Percentiles rank a stretch among this genome's conserved stretches.
phyloP scores from a whole-genome alignment of 1,140 invertebrate species.

The Zaprionus capensis region DNA sequence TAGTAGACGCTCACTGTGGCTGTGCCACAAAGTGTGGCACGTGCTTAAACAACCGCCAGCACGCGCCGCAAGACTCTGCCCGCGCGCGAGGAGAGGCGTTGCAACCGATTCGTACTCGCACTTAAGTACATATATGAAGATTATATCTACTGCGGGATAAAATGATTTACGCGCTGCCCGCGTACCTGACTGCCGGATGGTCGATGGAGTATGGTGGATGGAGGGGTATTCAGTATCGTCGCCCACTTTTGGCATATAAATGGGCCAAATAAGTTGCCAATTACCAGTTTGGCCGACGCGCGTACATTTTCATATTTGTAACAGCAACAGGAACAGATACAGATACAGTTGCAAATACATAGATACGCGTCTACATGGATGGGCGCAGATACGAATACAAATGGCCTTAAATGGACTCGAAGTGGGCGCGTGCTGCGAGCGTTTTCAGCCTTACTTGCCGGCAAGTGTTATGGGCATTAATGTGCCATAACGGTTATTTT shows the following conservation, averaged over 20 bases:
- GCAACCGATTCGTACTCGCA: slow-evolving; percentile 7
- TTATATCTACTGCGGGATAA: slow-evolving; percentile 70
- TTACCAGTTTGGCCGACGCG: slow-evolving; percentile 68
- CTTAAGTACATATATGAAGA: slow-evolving; percentile 40
- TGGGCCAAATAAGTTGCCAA: slow-evolving; percentile 60
- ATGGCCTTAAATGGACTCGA: slow-evolving; percentile 28
- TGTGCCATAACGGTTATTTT: slow-evolving; percentile 21
- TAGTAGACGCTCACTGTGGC: background rate
- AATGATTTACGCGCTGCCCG: slow-evolving; percentile 69
- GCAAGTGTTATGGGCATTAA: slow-evolving; percentile 31
- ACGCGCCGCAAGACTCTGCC: slow-evolving; percentile 8
- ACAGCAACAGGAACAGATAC: background rate
- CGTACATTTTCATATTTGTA: slow-evolving; percentile 60
- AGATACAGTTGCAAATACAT: background rate
- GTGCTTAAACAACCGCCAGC: slow-evolving; percentile 20
- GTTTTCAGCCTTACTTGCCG: background rate
- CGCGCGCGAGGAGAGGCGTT: background rate
- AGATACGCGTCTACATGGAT: background rate
- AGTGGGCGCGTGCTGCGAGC: slow-evolving; percentile 4
- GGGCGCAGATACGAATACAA: slow-evolving; percentile 34
- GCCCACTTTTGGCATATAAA: slow-evolving; percentile 35
- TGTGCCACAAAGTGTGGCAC: slow-evolving; percentile 23
- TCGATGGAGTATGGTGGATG: background rate
- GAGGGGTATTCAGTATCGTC: background rate
- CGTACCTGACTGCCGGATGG: slow-evolving; percentile 3